phyloP scores from a whole-genome alignment of 2,113 vertebrate species.

The Petroica traversi region DNA sequence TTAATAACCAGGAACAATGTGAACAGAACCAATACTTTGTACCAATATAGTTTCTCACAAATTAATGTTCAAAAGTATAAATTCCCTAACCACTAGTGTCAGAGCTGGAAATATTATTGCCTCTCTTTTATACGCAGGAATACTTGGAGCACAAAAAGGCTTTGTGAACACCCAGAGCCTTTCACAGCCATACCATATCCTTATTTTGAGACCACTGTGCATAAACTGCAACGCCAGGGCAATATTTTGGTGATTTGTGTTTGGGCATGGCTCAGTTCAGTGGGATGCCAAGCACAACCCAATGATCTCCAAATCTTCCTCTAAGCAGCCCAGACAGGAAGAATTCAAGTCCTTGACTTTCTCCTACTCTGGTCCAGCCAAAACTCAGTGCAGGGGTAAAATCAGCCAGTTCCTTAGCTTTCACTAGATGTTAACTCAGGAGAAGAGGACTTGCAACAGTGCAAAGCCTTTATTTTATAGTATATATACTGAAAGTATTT shows the following conservation, averaged over 20 bases:
- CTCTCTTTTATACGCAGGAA: neutral
- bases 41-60: neutral
- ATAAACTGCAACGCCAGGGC: neutral
- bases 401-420: neutral
- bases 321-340: neutral
- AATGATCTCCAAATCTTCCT: neutral
- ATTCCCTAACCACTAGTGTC: neutral
- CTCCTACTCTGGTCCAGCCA: neutral
- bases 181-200: neutral
- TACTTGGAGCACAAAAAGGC: neutral
- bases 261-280: neutral
- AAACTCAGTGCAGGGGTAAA: neutral
- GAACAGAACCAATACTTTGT: slow-evolving; percentile 51
- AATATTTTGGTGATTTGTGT: neutral
- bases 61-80: neutral
- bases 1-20: slow-evolving; percentile 56
- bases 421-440: neutral
- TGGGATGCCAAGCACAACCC: neutral
- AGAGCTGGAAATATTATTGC: slow-evolving; percentile 14
- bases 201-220: neutral
- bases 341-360: neutral
- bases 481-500: neutral
- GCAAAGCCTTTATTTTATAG: neutral
- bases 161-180: neutral
- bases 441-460: neutral